phyloP scores from a whole-genome alignment of 2,113 vertebrate genomes.

The Fukomys damarensis region DNA sequence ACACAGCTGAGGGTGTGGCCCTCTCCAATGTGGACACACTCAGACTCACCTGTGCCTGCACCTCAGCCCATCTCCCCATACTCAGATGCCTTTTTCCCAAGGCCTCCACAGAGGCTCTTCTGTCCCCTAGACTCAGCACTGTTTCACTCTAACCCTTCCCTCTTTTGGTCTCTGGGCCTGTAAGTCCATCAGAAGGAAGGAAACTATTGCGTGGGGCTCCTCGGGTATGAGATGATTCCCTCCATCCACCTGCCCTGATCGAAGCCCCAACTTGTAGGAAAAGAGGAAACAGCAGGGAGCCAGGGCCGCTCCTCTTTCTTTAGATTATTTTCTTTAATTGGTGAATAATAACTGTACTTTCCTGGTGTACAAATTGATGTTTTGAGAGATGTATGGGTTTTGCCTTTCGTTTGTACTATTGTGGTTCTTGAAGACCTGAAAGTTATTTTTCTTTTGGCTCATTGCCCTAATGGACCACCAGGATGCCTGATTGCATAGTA shows the following conservation, averaged over 20 bases:
- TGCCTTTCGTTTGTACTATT: neutral
- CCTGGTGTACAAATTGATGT: neutral
- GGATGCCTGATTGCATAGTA: neutral
- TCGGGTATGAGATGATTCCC: neutral
- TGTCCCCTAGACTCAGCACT: neutral
- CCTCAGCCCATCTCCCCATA: neutral
- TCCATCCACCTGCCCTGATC: neutral
- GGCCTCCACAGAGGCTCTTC: neutral
- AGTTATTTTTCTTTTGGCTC: neutral
- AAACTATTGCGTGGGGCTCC: neutral
- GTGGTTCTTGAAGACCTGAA: neutral
- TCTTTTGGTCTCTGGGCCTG: neutral
- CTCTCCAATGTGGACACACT: too few relatives aligned
- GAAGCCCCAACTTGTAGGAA: neutral
- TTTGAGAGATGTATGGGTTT: neutral
- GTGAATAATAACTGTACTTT: neutral
- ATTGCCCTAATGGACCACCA: neutral
- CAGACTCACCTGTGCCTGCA: too few relatives aligned
- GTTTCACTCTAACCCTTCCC: neutral
- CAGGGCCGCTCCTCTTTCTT: neutral
- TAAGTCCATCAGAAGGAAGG: neutral
- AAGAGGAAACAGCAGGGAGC: neutral
- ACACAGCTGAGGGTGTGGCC: neutral
- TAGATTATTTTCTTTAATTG: neutral
- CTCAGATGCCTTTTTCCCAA: too few relatives aligned